Percentiles rank a stretch among this genome's conserved stretches.
Evolutionary conservation across 2,888 invertebrate genomes (phyloP).

Genomic region (Amblyjoppa proteus): DNA sequence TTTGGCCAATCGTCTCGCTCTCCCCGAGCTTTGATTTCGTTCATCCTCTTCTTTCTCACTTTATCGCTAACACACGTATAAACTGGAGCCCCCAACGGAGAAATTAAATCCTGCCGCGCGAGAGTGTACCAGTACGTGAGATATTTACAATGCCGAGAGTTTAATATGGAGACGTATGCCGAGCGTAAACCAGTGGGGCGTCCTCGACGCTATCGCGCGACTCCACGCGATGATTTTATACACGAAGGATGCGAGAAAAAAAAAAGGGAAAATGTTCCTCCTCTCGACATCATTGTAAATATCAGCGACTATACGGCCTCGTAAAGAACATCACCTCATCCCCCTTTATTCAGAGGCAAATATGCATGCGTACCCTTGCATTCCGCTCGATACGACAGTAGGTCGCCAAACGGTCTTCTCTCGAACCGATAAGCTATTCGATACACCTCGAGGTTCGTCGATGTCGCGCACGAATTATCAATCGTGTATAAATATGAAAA

Average conservation of each 20-base stretch:
- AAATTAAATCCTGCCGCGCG: conserved; percentile 75
- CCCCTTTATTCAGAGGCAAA: background rate
- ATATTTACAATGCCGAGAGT: conserved; percentile 79
- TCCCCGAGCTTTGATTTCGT: conserved; percentile 36
- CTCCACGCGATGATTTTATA: conserved; percentile 69
- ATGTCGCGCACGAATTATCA: background rate
- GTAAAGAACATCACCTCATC: conserved; percentile 76
- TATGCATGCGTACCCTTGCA: background rate
- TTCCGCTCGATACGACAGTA: conserved; percentile 25
- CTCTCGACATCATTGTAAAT: conserved; percentile 83
- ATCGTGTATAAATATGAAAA: too few relatives aligned
- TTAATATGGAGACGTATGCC: conserved; percentile 78
- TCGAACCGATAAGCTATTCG: conserved; percentile 16
- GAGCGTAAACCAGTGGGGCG: conserved; percentile 83
- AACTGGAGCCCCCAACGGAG: conserved; percentile 69
- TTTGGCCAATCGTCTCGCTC: conserved; percentile 23
- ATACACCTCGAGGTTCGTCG: background rate
- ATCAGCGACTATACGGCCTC: conserved; percentile 82
- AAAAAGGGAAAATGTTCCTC: conserved; percentile 5
- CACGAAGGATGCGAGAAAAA: conserved; percentile 55
- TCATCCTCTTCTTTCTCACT: conserved; percentile 35
- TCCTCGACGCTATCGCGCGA: conserved; percentile 77
- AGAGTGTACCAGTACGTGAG: conserved; percentile 52
- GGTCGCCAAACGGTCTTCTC: conserved; percentile 10
- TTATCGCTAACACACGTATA: conserved; percentile 58